Base-by-base conservation (phyloP, 1,140 invertebrate species). In the Drosophila kikkawai region DNA sequence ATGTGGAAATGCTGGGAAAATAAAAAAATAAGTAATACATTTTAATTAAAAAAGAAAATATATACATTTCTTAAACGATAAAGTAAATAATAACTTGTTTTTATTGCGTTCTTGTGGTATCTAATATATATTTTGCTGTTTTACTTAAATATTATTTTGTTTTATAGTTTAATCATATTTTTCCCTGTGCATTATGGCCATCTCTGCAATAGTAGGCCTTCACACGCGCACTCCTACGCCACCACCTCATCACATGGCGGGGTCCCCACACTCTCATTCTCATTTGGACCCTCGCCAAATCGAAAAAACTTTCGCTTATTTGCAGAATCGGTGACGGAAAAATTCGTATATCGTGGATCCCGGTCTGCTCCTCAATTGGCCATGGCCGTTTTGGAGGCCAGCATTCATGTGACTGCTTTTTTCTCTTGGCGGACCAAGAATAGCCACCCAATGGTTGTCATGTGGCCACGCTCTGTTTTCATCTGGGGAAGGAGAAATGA, bases 401-500 rank as follows among this genome's bases (percentile, higher is more conserved):
- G 39, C 34, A 70, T 87, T 90, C 85, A 90, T 90, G 86, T 90
- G 82, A 88, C 85, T 64, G 45, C 64, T 42, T 55, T 55, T 22
- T 29, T 8, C 0, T 51, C 34, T 26, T 17, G 32, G 64, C 37
- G 51, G 51, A 26, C 74, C 78, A 84, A 80, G 59, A 80, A 88
- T 84, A 87, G 73, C 45, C 32, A 17, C 57, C n/a, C 48, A 9
- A 51, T 67, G 64, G 29, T 58, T 58, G 79, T 85, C 81, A 88
- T 85, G 85, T 90, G 85, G 59, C 34, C 45, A 48, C 11, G 12
- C 19, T 29, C 42, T 34, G 15, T 36, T n/a, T 32, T 41, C 29
- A 5, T 42, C 37, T 73, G 51, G 51, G 66, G 80, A 87, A 88
- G 85, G 85, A 88, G 82, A 88, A 90, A 88, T 91, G 86, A 88